Percentiles rank a stretch among this genome's conserved stretches.
These are phyloP conservation scores for Chrysomela aeneicollis DNA, from an alignment of 2,888 invertebrate species.

Conservation along the genomic window DNA sequence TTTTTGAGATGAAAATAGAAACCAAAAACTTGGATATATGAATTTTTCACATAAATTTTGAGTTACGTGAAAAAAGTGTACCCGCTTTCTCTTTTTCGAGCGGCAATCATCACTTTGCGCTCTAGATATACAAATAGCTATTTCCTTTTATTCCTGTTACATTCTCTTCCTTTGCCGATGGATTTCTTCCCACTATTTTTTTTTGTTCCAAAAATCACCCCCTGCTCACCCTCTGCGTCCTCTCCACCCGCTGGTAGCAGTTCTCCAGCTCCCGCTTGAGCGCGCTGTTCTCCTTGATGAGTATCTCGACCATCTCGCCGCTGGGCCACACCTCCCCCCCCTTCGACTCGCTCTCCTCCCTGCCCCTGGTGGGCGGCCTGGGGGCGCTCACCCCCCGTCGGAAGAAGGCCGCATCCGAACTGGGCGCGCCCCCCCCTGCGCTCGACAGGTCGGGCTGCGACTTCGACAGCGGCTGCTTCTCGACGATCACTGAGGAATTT, in stretches of 20 bases:
- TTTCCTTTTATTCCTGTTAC: too few relatives aligned
- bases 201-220: not conserved
- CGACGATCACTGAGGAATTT: slow-evolving; percentile 48
- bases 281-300: slow-evolving; percentile 85
- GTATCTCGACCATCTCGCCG: slow-evolving; percentile 80
- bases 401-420: slow-evolving; percentile 54
- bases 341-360: slow-evolving; percentile 66
- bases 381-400: slow-evolving; percentile 59
- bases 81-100: too few relatives aligned
- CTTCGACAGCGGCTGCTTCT: slow-evolving; percentile 72
- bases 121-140: too few relatives aligned
- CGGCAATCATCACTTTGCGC: too few relatives aligned
- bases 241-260: slow-evolving; percentile 83
- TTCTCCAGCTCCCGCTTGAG: slow-evolving; percentile 84
- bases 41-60: too few relatives aligned
- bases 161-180: too few relatives aligned
- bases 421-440: slow-evolving; percentile 38
- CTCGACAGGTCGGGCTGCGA: slow-evolving; percentile 86
- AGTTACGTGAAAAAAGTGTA: too few relatives aligned
- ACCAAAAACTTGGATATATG: too few relatives aligned
- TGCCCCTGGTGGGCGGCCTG: slow-evolving; percentile 66
- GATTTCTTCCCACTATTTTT: too few relatives aligned
- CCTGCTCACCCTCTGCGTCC: slow-evolving; percentile 78
- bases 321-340: slow-evolving; percentile 69
- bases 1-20: too few relatives aligned